These are phyloP conservation scores for Ochotona curzoniae DNA, from an alignment of 2,113 vertebrate genomes.

Conservation along the genomic window DNA sequence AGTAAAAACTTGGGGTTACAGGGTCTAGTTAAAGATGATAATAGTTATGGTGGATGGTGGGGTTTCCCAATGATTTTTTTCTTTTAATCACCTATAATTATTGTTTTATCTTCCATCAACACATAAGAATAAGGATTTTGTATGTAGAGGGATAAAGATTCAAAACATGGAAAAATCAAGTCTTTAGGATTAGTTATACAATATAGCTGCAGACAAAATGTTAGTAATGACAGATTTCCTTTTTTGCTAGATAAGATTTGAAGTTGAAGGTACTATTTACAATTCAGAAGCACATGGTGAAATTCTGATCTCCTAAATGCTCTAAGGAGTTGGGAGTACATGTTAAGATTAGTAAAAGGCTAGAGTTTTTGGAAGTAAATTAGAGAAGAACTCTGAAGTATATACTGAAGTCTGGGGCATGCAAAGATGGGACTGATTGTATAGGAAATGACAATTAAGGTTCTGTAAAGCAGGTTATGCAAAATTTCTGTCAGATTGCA, in stretches of 20 bases:
- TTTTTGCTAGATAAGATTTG: neutral
- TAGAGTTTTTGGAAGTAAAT: neutral
- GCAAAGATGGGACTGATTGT: accelerated
- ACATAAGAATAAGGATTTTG: neutral
- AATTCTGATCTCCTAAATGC: neutral
- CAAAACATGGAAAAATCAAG: neutral
- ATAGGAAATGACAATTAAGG: neutral
- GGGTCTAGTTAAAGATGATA: neutral
- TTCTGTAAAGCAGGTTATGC: neutral
- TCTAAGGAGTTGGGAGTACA: neutral
- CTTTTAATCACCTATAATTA: neutral
- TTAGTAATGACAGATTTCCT: neutral
- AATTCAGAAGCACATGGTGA: neutral
- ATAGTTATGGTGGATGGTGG: neutral
- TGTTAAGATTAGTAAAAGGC: neutral
- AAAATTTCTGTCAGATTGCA: neutral
- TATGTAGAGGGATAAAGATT: neutral
- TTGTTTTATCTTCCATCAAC: neutral
- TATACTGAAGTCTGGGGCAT: neutral
- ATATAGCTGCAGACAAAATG: neutral
- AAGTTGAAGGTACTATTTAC: neutral
- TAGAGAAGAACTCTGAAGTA: neutral
- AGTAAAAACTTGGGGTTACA: neutral
- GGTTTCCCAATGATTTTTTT: neutral
- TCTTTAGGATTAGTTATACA: neutral